Conservation (phyloP, 2,113 vertebrate species). For the Chlorodrepanis virens region DNA sequence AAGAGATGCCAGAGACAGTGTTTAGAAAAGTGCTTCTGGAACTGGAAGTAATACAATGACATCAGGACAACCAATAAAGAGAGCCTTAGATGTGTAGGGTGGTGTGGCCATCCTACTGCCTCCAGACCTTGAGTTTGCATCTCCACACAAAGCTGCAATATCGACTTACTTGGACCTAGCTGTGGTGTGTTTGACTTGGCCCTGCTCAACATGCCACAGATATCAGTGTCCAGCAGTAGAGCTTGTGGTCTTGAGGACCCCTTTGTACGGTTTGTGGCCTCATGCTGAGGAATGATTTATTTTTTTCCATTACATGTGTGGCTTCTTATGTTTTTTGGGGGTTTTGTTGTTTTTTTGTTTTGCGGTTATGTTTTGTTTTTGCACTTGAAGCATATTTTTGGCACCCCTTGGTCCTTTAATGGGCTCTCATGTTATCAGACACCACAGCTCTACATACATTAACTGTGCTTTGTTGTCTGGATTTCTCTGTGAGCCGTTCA, state of each 20-base stretch:
- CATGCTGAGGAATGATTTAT: not conserved
- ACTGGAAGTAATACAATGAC: not conserved
- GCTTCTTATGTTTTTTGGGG: not conserved
- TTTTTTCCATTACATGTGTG: not conserved
- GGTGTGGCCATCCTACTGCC: not conserved
- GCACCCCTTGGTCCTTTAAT: not conserved
- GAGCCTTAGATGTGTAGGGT: not conserved
- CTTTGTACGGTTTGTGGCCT: not conserved
- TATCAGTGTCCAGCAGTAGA: not conserved
- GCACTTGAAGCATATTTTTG: not conserved
- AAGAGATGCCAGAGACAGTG: not conserved
- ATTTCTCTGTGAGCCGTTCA: not conserved
- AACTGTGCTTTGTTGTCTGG: not conserved
- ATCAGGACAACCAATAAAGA: not conserved
- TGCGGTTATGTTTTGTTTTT: not conserved
- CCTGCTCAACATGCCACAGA: not conserved
- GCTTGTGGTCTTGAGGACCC: not conserved
- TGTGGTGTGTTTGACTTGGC: not conserved
- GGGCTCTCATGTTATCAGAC: not conserved
- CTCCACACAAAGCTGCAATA: accelerated
- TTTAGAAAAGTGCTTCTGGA: not conserved
- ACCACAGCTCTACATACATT: not conserved
- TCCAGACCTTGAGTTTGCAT: not conserved
- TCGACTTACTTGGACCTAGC: accelerated
- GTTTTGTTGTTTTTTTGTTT: not conserved